Percentiles rank a stretch among this genome's conserved stretches.
Conservation (phyloP, 2,888 invertebrate genomes). For the Agrotis ipsilon region DNA sequence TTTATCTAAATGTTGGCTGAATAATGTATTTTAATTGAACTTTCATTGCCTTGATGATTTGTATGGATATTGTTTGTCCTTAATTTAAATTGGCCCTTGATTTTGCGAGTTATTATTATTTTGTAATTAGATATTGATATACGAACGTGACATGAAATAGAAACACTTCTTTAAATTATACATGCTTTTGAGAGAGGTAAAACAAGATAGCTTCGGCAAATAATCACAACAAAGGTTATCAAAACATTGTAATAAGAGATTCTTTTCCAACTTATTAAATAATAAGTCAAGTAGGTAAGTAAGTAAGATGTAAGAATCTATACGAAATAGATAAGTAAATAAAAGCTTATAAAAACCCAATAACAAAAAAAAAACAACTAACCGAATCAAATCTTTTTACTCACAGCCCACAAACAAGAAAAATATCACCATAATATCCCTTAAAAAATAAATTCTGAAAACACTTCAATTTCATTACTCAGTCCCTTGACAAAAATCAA, state of each 20-base stretch:
- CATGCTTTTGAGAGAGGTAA: background rate
- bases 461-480: constrained; percentile 63
- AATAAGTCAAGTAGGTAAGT: background rate
- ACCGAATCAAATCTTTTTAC: background rate
- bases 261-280: too few relatives aligned
- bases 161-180: background rate
- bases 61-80: constrained; percentile 31
- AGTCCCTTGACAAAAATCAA: constrained; percentile 63
- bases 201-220: background rate
- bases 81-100: constrained; percentile 7
- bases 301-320: too few relatives aligned
- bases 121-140: background rate
- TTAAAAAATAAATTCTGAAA: constrained; percentile 15
- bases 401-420: background rate
- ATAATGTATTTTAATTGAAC: constrained; percentile 64
- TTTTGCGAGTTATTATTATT: background rate
- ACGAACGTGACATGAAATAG: background rate
- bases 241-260: background rate
- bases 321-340: too few relatives aligned
- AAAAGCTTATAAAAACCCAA: background rate
- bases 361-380: background rate
- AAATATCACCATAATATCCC: constrained; percentile 10
- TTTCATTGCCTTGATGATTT: constrained; percentile 50
- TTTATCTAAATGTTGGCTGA: constrained; percentile 63
- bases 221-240: background rate